These are phyloP conservation scores for Paguma larvata DNA, from an alignment of 2,797 vertebrate genomes.

Conservation along the genomic window DNA sequence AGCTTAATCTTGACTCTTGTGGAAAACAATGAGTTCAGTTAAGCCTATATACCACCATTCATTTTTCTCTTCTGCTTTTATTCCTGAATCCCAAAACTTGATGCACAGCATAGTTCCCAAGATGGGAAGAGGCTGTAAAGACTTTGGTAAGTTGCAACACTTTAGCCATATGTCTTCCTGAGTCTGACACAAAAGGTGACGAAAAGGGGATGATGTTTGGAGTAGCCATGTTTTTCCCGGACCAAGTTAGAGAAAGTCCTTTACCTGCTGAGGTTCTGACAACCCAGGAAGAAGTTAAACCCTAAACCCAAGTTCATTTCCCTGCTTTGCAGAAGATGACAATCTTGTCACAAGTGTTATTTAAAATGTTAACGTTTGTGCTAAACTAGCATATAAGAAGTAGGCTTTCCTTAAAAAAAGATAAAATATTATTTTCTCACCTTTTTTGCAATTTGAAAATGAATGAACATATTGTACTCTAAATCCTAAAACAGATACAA, in stretches of 20 bases:
- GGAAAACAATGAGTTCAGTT: not conserved
- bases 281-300: not conserved
- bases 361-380: slow-evolving; percentile 60
- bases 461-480: slow-evolving; percentile 43
- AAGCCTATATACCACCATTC: not conserved
- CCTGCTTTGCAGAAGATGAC: slow-evolving; percentile 33
- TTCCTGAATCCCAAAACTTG: not conserved
- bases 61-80: not conserved
- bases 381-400: not conserved
- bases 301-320: slow-evolving; percentile 52
- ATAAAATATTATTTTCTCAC: slow-evolving; percentile 13
- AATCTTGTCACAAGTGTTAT: slow-evolving; percentile 14
- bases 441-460: slow-evolving; percentile 35
- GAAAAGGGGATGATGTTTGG: not conserved
- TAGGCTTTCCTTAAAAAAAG: not conserved
- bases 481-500: slow-evolving; percentile 30
- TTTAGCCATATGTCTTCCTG: not conserved
- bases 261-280: not conserved
- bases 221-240: not conserved
- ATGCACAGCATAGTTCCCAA: not conserved
- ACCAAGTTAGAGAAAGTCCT: not conserved
- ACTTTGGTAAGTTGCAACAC: not conserved
- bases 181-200: not conserved
- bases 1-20: not conserved
- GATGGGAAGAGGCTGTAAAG: not conserved